Base-by-base conservation (phyloP, 2,113 vertebrate genomes). In the Nerophis lumbriciformis region DNA sequence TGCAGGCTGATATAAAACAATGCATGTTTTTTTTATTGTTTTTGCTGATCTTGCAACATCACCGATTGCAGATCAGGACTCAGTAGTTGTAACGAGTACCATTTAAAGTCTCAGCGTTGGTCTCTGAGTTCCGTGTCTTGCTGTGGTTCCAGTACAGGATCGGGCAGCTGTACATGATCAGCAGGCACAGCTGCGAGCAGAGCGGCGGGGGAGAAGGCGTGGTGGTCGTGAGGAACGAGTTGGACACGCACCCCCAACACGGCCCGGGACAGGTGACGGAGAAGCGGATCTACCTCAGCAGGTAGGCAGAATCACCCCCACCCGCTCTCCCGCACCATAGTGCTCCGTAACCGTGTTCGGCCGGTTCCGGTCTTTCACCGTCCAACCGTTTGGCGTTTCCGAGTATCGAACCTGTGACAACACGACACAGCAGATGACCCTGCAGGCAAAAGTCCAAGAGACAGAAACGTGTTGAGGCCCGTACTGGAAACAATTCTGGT, bases 91-190 rank as follows among this genome's bases (percentile, higher is more conserved):
- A 28, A 28, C 28, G 4, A 28, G 28, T 28, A 28, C 1, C 28
- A 28, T 28, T 28, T 28, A 1, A 28, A 28, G 28, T 28, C 28
- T 4, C 28, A 2, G 28, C 28, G 28, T 4, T 28, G 28, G 28
- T 28, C 28, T 28, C 28, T 28, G 19, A 42, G 16, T 56, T 9
- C 21, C 1, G 45, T 7, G 7, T 63, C 58, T 73, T 21, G 16
- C 57, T 36, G 19, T 56, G 67, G 42, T 52, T 80, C 51, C 82
- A 91, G 90, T 95, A 95, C 75, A 90, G 85, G 53, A 92, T 95
- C 5, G 94, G 94, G 16, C 94, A 96, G 89, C 90, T 95, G 67
- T 96, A 96, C 78, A 96, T 94, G 89, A 95, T 96, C 92, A 96
- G 91, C 75, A 96, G 95, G 78, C 94, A 95, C 89, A 93, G 93